phyloP scores from a whole-genome alignment of 2,888 invertebrate genomes.

The Melipona beecheii region DNA sequence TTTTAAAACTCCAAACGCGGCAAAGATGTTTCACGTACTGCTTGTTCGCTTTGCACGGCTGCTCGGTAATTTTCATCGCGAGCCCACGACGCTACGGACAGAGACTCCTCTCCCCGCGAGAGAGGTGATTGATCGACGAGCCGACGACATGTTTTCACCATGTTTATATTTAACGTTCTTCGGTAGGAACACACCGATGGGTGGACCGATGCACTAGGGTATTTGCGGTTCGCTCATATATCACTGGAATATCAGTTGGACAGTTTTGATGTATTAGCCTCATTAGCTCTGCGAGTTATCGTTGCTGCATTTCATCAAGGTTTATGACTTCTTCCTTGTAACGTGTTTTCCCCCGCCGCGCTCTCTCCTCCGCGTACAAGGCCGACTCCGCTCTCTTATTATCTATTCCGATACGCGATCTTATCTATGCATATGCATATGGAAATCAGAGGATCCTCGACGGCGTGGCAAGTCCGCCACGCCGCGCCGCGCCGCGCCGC shows the following conservation, averaged over 20 bases:
- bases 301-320: conserved; percentile 64
- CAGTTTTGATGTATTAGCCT: conserved; percentile 79
- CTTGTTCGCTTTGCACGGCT: background rate
- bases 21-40: background rate
- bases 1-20: background rate
- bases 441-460: conserved; percentile 39
- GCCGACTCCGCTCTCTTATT: background rate
- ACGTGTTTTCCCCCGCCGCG: conserved; percentile 4
- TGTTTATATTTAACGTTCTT: conserved; percentile 50
- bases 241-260: conserved; percentile 73
- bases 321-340: conserved; percentile 71
- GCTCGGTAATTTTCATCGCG: background rate
- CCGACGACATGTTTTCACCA: conserved; percentile 29
- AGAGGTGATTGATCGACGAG: conserved; percentile 31
- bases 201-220: conserved; percentile 46
- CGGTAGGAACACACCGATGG: conserved; percentile 13
- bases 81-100: background rate
- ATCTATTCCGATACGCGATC: conserved; percentile 2
- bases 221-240: conserved; percentile 61
- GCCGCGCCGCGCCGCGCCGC: background rate
- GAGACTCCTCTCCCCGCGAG: background rate
- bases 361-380: background rate
- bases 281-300: conserved; percentile 76
- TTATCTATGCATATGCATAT: conserved; percentile 12
- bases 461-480: background rate